These are phyloP conservation scores for Ectropis crepuscularia DNA, from an alignment of 2,888 invertebrate genomes.

Conservation along the genomic window DNA sequence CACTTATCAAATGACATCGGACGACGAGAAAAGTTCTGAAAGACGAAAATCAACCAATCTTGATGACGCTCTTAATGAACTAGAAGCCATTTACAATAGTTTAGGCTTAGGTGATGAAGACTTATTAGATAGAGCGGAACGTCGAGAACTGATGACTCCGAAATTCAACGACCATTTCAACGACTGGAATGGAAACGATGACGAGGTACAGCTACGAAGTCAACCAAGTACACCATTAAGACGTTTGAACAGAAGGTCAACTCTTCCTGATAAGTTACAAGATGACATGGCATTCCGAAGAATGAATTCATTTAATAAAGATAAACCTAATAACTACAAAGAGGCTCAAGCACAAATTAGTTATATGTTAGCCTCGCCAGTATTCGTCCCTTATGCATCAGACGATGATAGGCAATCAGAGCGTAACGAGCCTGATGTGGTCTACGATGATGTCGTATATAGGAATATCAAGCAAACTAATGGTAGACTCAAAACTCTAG, in stretches of 20 bases:
- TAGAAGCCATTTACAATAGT: constrained; percentile 96
- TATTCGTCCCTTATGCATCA: constrained; percentile 81
- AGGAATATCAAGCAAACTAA: constrained; percentile 92
- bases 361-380: constrained; percentile 89
- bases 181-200: constrained; percentile 82
- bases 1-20: constrained; percentile 72
- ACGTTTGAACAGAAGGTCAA: constrained; percentile 71
- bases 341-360: constrained; percentile 83
- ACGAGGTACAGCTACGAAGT: constrained; percentile 75
- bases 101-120: constrained; percentile 93
- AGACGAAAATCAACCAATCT: constrained; percentile 90
- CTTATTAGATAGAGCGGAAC: constrained; percentile 91
- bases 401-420: constrained; percentile 82
- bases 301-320: constrained; percentile 85
- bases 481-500: constrained; percentile 87
- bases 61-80: constrained; percentile 94
- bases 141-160: constrained; percentile 87
- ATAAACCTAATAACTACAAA: constrained; percentile 69
- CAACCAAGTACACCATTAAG: constrained; percentile 78
- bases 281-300: constrained; percentile 94
- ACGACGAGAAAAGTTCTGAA: constrained; percentile 78
- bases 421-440: constrained; percentile 91
- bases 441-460: constrained; percentile 93
- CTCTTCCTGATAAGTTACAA: constrained; percentile 87
- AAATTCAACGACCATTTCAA: constrained; percentile 78